A percentile compares a stretch with the other conserved stretches of the same genome.
Conservation (phyloP, 2,797 vertebrate genomes). For the Nothura maculosa region DNA sequence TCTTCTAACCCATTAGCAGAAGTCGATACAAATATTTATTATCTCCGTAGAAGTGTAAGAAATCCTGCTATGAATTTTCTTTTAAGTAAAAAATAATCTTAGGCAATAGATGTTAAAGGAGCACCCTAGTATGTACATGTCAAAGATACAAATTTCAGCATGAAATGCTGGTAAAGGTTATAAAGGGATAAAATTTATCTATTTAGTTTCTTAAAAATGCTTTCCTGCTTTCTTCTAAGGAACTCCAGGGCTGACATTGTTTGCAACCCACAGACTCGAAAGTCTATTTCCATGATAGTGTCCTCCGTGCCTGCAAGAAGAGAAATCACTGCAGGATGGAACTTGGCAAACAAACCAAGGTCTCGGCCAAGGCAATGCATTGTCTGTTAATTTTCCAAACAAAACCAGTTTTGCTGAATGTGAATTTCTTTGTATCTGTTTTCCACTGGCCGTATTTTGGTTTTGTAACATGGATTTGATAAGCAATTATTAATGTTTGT, state of each 20-base stretch:
- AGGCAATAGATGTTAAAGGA: background rate
- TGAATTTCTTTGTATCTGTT: background rate
- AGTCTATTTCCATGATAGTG: conserved; percentile 40
- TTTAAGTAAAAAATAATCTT: background rate
- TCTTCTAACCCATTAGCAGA: background rate
- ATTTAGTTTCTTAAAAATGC: background rate
- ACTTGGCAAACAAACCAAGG: conserved; percentile 39
- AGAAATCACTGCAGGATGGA: conserved; percentile 28
- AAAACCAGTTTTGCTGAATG: conserved; percentile 18
- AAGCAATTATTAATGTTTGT: background rate
- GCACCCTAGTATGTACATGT: background rate
- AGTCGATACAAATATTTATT: background rate
- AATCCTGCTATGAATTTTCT: background rate
- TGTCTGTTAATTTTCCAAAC: conserved; percentile 53
- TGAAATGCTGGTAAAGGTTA: too few relatives aligned
- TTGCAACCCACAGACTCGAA: background rate
- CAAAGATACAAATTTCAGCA: background rate
- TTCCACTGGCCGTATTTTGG: conserved; percentile 23
- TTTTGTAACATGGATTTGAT: conserved; percentile 10
- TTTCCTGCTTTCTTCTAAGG: background rate
- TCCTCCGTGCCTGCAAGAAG: conserved; percentile 47
- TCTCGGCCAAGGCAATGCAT: conserved; percentile 42
- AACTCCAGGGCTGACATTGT: background rate
- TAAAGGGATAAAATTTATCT: background rate
- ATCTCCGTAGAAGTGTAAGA: background rate